A percentile compares a stretch with the other conserved stretches of the same genome.
Evolutionary conservation across 2,888 invertebrate species (phyloP).

Genomic region (Torymus auratus): DNA sequence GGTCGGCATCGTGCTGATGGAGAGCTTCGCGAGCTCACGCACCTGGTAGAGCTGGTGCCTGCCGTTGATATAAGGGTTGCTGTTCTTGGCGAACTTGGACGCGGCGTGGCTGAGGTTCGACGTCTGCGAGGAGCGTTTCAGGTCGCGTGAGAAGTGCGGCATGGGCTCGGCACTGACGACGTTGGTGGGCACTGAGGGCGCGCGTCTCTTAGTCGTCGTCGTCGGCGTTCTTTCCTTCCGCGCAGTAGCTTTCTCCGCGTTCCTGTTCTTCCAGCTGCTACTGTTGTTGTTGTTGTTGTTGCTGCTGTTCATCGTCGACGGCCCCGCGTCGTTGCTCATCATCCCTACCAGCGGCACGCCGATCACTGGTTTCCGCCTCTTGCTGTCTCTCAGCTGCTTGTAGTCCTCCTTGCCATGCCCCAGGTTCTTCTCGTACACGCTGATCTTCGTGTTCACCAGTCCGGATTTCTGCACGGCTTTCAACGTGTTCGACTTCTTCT

Average conservation of each 20-base stretch:
- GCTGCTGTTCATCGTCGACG: neutral
- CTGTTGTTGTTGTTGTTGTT: too few relatives aligned
- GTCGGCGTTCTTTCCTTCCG: conserved; percentile 39
- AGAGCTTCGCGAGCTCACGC: conserved; percentile 53
- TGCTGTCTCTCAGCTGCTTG: conserved; percentile 19
- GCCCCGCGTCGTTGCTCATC: conserved; percentile 66
- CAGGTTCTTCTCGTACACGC: conserved; percentile 70
- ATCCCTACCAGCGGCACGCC: conserved; percentile 74
- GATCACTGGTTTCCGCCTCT: conserved; percentile 52
- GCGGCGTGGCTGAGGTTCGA: conserved; percentile 19
- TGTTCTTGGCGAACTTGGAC: conserved; percentile 42
- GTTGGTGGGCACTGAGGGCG: conserved; percentile 32
- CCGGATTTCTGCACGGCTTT: conserved; percentile 60
- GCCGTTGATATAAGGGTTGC: too few relatives aligned
- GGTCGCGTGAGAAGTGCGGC: neutral
- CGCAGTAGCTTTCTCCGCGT: neutral
- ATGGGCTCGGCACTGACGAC: neutral
- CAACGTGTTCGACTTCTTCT: conserved; percentile 56
- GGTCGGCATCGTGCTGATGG: conserved; percentile 11
- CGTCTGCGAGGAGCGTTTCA: neutral
- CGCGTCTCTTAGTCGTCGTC: conserved; percentile 40
- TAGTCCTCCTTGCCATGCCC: conserved; percentile 33
- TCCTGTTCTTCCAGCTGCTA: neutral
- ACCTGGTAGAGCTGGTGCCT: conserved; percentile 43
- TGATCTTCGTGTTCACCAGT: conserved; percentile 71